phyloP scores from a whole-genome alignment of 2,888 invertebrate species.

The Ormyrus pomaceus region DNA sequence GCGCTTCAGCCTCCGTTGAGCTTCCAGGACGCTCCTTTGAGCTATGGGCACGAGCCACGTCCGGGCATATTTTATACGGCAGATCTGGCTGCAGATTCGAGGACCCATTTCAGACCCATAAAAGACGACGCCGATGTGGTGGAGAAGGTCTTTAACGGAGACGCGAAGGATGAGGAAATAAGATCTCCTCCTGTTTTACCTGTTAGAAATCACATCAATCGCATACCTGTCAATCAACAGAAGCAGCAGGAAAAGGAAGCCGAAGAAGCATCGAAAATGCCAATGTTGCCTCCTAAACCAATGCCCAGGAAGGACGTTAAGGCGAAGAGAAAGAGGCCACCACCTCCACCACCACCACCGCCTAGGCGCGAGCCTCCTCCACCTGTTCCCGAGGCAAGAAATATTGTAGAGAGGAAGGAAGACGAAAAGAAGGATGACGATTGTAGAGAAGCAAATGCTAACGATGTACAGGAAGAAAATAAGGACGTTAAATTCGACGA shows the following conservation, averaged over 20 bases:
- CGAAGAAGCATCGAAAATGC: conserved; percentile 22
- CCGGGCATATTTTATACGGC: conserved; percentile 68
- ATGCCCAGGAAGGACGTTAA: conserved; percentile 72
- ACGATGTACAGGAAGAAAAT: neutral
- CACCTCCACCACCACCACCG: conserved; percentile 74
- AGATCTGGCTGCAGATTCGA: conserved; percentile 69
- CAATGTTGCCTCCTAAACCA: conserved; percentile 72
- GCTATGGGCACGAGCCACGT: conserved; percentile 75
- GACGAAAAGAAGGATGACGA: neutral
- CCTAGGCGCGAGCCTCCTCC: conserved; percentile 63
- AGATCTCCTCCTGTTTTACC: conserved; percentile 61
- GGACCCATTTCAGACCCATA: conserved; percentile 70
- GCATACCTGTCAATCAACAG: conserved; percentile 66
- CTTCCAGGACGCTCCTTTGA: conserved; percentile 79
- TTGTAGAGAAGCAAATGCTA: neutral
- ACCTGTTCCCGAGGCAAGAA: conserved; percentile 54
- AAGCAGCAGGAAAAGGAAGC: conserved; percentile 5
- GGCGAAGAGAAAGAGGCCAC: conserved; percentile 71
- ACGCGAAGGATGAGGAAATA: conserved; percentile 35
- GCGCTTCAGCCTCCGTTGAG: conserved; percentile 75
- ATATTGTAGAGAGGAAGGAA: conserved; percentile 2
- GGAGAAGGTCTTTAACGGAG: conserved; percentile 67
- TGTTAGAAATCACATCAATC: conserved; percentile 68
- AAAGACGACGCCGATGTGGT: conserved; percentile 71
- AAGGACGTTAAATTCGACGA: neutral